Base-by-base conservation (phyloP, 1,140 invertebrate species). In the Trachymyrmex cornetzi region DNA sequence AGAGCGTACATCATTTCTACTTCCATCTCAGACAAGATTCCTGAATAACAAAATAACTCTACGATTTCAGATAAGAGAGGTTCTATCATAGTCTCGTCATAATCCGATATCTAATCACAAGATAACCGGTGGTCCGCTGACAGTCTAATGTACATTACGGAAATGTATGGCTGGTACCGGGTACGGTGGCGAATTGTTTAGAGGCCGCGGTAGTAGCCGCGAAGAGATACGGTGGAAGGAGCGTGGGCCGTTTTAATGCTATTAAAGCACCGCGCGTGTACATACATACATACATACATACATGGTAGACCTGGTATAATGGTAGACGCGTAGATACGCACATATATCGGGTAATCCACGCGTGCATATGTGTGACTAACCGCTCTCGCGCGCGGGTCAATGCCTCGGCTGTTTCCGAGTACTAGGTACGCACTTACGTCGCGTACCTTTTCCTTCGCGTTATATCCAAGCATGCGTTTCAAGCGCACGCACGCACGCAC, bases 391-490 rank as follows among this genome's bases (percentile, higher is more conserved):
- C 82, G 89, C 91, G 91, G 93, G 93, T 94, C 93, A 94, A 92
- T 94, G 93, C 92, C 93, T 94, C 85, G 86, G 84, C 92, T 90
- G 92, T 93, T 92, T 91, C 92, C 89, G 87, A 77, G 87, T 38
- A 63, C 53, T 63, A 55, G 67, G 84, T 82, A 91, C 77, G 80
- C 89, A 79, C 86, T 71, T 85, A 85, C 77, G 86, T 61, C 30
- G 61, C 59, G 85, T 89, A 90, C 87, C 81, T 81, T 77, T 82
- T 84, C 75, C 85, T 55, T 27, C 80, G 80, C 77, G 77, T 88
- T 90, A 84, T 61, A 72, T 50, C 44, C 71, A 24, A 71, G 61
- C 50, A 59, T 66, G 79, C 53, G 69, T 84, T 84, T 75, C 80
- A 61, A 74, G 34, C 22, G 64, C 63, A 71, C 57, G 88, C 74